Evolutionary conservation across 1,140 invertebrate genomes (phyloP).

Genomic region (Diploscapter pachys): DNA sequence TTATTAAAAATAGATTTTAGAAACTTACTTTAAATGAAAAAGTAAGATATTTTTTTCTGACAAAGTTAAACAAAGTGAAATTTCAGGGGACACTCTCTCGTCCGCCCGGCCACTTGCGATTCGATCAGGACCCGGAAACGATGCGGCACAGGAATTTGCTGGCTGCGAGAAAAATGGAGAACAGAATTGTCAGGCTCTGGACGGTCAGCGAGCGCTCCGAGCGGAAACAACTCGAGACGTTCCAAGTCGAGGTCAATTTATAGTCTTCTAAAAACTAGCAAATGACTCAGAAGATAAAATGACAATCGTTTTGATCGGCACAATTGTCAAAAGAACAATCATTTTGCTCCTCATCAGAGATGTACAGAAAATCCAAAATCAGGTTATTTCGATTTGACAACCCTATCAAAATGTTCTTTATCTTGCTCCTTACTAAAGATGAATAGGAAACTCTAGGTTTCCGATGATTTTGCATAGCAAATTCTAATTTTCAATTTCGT

Average conservation of each 20-base stretch:
- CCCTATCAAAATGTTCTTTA: no score
- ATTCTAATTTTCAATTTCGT: no score
- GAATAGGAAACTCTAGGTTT: no score
- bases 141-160: conserved; percentile 17
- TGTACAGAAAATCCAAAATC: no score
- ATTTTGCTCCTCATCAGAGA: no score
- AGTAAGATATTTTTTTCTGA: neutral
- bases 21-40: neutral
- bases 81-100: neutral
- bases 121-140: conserved; percentile 2
- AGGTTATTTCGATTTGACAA: no score
- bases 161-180: neutral
- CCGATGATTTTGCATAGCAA: no score
- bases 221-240: conserved; percentile 7
- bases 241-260: conserved; percentile 10
- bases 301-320: no score
- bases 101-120: conserved; percentile 17
- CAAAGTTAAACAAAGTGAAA: neutral
- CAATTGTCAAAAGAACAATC: no score
- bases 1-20: neutral
- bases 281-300: no score
- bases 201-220: conserved; percentile 26
- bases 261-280: no score
- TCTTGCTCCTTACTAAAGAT: no score
- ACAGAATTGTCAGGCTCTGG: conserved; percentile 9